These are phyloP conservation scores for Gerris buenoi DNA, from an alignment of 1,140 invertebrate species.

Conservation along the genomic window DNA sequence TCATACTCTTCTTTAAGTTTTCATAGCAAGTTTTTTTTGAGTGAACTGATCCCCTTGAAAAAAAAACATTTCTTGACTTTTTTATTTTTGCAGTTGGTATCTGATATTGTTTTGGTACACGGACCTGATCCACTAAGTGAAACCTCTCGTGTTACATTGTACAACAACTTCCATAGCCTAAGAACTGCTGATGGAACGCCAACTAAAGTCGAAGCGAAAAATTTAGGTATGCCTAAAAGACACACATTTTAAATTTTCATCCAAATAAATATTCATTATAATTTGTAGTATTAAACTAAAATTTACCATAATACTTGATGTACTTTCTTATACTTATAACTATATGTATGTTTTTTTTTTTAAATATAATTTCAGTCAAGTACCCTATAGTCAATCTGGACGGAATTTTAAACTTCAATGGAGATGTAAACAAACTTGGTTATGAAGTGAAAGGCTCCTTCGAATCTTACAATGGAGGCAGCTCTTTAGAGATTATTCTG, in stretches of 20 bases:
- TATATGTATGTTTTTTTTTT: too few relatives aligned
- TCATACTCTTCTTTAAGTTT: too few relatives aligned
- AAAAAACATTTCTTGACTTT: too few relatives aligned
- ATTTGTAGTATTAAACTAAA: too few relatives aligned
- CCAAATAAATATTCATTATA: too few relatives aligned
- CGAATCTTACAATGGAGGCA: conserved; percentile 14
- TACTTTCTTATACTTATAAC: too few relatives aligned
- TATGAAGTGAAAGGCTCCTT: conserved; percentile 27
- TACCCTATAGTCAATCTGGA: conserved; percentile 17
- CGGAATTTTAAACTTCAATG: not conserved
- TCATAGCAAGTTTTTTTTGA: too few relatives aligned
- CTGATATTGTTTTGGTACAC: conserved; percentile 40
- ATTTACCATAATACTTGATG: too few relatives aligned
- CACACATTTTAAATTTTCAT: too few relatives aligned
- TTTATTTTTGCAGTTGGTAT: conserved; percentile 30
- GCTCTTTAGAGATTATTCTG: not conserved
- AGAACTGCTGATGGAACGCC: not conserved
- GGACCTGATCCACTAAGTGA: conserved; percentile 42
- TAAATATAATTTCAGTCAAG: too few relatives aligned
- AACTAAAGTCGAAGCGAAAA: conserved; percentile 26
- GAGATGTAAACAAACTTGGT: not conserved
- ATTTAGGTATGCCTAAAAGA: conserved; percentile 21
- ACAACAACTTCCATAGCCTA: conserved; percentile 8
- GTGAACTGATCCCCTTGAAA: too few relatives aligned
- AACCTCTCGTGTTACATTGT: conserved; percentile 35